phyloP scores from a whole-genome alignment of 2,888 invertebrate species.

The Drosophila mercatorum region DNA sequence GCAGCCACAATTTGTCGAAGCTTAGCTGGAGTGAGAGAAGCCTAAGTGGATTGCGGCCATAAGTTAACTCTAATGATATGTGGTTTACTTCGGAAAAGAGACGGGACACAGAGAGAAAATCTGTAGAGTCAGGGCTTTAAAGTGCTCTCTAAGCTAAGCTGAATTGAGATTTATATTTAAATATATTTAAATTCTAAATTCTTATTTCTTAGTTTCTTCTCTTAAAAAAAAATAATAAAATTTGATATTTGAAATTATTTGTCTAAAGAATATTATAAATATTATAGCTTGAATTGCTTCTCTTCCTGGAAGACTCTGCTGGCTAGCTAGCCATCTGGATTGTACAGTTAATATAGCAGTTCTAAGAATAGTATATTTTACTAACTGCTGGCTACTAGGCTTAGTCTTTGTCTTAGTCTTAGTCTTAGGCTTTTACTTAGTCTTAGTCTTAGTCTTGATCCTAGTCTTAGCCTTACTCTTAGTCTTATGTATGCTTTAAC shows the following conservation, averaged over 20 bases:
- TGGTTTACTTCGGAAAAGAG: background rate
- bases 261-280: too few species aligned
- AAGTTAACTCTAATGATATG: background rate
- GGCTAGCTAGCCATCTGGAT: too few species aligned
- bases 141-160: background rate
- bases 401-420: background rate
- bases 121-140: background rate
- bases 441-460: background rate
- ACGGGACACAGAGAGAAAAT: background rate
- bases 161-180: background rate
- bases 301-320: too few species aligned
- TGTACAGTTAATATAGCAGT: too few species aligned
- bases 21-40: background rate
- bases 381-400: background rate
- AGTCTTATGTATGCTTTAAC: background rate
- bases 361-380: too few species aligned
- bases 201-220: too few species aligned
- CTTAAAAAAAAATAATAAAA: too few species aligned
- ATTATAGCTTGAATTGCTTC: too few species aligned
- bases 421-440: too few species aligned
- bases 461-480: background rate
- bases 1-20: slow-evolving; percentile 11
- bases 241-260: too few species aligned
- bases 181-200: background rate
- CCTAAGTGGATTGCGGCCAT: background rate